These are phyloP conservation scores for Athripsodes cinereus DNA, from an alignment of 2,888 invertebrate species.

Conservation along the genomic window DNA sequence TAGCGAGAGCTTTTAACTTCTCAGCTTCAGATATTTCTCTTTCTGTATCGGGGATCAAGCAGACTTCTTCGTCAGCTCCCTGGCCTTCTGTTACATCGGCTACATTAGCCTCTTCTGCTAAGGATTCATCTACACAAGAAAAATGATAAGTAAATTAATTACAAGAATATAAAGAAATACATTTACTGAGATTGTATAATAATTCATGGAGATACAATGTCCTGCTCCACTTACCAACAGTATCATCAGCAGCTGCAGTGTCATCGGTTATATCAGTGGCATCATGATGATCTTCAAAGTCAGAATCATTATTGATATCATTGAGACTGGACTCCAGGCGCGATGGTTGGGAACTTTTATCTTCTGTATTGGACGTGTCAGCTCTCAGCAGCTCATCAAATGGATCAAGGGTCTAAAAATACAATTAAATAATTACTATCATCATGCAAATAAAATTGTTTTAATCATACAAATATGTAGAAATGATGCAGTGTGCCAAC, in stretches of 20 bases:
- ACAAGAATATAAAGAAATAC: background rate
- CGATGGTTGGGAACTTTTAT: conserved; percentile 1
- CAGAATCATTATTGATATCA: background rate
- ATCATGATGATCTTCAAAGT: background rate
- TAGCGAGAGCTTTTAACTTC: conserved; percentile 51
- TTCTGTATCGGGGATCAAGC: conserved; percentile 62
- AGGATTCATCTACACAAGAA: conserved; percentile 15
- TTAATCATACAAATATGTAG: no score
- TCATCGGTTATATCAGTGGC: background rate
- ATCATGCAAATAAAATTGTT: no score
- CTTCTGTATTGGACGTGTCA: conserved; percentile 6
- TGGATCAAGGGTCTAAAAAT: conserved; percentile 43
- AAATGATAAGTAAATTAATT: background rate
- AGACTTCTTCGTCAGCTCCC: conserved; percentile 62
- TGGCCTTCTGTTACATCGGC: conserved; percentile 34
- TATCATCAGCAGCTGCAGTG: background rate
- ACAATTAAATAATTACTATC: conserved; percentile 2
- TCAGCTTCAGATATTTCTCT: conserved; percentile 63
- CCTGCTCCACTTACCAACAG: background rate
- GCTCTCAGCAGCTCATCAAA: conserved; percentile 44
- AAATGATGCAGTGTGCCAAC: no score
- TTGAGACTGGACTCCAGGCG: background rate
- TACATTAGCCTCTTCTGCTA: conserved; percentile 17
- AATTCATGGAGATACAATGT: no score
- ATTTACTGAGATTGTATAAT: background rate